Base-by-base conservation (phyloP, 2,888 invertebrate species). In the Sericinus montela region DNA sequence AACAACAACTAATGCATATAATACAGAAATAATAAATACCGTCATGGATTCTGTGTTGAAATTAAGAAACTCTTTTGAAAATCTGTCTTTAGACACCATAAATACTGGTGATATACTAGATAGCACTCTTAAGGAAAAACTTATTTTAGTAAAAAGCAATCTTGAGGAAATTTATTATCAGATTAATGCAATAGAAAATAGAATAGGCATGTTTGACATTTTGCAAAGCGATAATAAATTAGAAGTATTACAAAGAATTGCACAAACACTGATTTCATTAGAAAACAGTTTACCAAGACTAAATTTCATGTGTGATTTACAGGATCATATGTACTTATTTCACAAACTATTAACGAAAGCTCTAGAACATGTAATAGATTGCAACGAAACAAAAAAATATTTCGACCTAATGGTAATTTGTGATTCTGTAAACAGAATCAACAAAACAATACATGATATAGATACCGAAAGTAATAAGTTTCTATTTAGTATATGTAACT, bases 31-130 rank as follows among this genome's bases (percentile, higher is more conserved):
- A 28, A 86, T 93, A 47, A 92, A 93, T 63, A 90, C 91, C 45
- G 90, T 93, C 0, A 90, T 91, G 59, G 90, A 91, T 11, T 91
- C 93, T 0, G 81, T 93, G n/a, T 80, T 91, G 46, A 92, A 93
- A 66, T 71, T 94, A 5, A 86, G 91, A 53, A 90, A 83, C 62
- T 91, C 91, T 0, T 78, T 93, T 55, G 92, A 93, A 61, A 67
- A 74, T 55, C 53, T 88, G 10, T 80, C 83, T 1, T 62, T 52
- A 3, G 77, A 81, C 54, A 65, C 67, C 3, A 72, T 61, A 55
- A 66, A 51, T 7, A 71, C 69, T 39, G 67, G 71, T 53, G 71
- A 80, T 40, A 63, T n/a, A n/a, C n/a, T n/a, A n/a, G n/a, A 70
- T 54, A 30, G 51, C 9, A 62, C 75, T 3, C 63, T 91, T 10